phyloP scores from a whole-genome alignment of 1,140 invertebrate species.

The Bicyclus anynana region DNA sequence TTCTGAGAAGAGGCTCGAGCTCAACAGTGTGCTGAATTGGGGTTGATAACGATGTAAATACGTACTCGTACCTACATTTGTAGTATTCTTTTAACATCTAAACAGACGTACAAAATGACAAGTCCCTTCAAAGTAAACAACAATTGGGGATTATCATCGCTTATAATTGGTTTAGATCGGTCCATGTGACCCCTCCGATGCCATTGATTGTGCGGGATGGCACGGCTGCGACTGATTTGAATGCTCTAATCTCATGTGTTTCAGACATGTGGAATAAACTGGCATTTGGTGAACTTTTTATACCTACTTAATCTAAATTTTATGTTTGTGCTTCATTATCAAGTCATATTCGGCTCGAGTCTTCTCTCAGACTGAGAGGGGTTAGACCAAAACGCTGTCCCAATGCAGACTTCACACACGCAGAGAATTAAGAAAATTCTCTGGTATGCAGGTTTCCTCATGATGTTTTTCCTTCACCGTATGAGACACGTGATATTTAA shows the following conservation, averaged over 20 bases:
- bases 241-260: conserved; percentile 42
- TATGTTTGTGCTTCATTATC: neutral
- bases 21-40: too few species aligned
- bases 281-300: neutral
- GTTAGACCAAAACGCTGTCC: too few species aligned
- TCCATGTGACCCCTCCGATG: conserved; percentile 39
- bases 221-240: conserved; percentile 47
- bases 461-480: too few species aligned
- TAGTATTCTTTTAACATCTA: conserved; percentile 42
- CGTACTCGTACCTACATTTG: too few species aligned
- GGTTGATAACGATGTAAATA: too few species aligned
- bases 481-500: too few species aligned
- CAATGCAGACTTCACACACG: too few species aligned
- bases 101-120: conserved; percentile 17
- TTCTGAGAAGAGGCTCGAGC: too few species aligned
- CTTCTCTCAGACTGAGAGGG: too few species aligned
- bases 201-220: conserved; percentile 21
- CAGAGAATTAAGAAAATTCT: too few species aligned
- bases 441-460: too few species aligned
- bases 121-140: conserved; percentile 45
- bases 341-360: neutral
- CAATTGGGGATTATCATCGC: conserved; percentile 59
- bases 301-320: neutral
- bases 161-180: conserved; percentile 65
- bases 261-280: conserved; percentile 21